Conservation (phyloP, 1,140 invertebrate species). For the Micrasema minimum region DNA sequence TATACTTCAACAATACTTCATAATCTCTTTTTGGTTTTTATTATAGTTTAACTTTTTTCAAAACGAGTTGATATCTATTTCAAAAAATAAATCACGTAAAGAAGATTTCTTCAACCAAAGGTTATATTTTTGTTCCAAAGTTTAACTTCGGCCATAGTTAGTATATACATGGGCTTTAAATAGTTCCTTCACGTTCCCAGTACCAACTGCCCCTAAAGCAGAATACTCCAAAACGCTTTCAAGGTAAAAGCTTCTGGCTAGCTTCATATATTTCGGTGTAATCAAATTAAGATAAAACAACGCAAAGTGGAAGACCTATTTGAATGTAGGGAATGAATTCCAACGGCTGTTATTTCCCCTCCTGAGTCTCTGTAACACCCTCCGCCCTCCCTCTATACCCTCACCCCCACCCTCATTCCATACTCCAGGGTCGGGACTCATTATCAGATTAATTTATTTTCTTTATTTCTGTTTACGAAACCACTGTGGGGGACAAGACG, state of each 20-base stretch:
- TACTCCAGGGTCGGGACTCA: constrained; percentile 15
- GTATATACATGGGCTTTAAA: constrained; percentile 5
- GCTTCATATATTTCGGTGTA: constrained; percentile 46
- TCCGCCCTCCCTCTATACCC: not conserved
- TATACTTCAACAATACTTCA: no score
- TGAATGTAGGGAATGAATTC: constrained; percentile 46
- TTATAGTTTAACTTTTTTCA: no score
- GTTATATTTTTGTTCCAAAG: no score
- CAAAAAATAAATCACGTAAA: no score
- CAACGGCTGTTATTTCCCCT: constrained; percentile 37
- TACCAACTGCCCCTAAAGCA: constrained; percentile 21
- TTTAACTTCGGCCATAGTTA: no score
- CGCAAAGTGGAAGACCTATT: constrained; percentile 48
- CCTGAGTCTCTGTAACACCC: not conserved
- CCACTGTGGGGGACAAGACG: not conserved
- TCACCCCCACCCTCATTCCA: not conserved
- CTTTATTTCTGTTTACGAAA: constrained; percentile 17
- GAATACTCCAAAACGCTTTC: constrained; percentile 26
- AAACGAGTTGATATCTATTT: no score
- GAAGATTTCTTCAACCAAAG: no score
- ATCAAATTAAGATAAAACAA: constrained; percentile 52
- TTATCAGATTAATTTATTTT: constrained; percentile 34
- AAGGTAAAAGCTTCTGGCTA: constrained; percentile 35
- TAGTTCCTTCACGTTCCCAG: constrained; percentile 14
- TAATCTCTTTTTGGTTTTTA: no score